Conservation (phyloP, 2,113 vertebrate species). For the Heterochromis multidens region DNA sequence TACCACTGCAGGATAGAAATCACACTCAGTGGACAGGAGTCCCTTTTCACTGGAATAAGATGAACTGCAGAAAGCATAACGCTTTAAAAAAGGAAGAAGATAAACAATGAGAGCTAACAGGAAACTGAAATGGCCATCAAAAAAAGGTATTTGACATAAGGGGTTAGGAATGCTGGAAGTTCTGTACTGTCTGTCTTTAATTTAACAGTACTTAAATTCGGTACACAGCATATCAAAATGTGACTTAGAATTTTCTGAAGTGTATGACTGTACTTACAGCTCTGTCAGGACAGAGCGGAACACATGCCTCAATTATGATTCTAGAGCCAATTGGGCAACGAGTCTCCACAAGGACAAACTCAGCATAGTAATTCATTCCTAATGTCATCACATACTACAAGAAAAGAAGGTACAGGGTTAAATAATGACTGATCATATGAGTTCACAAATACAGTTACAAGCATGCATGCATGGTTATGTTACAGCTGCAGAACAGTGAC, state of each 20-base stretch:
- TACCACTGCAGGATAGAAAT: neutral
- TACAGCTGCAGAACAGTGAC: too few relatives aligned
- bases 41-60: neutral
- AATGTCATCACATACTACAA: neutral
- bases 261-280: neutral
- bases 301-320: fast-evolving
- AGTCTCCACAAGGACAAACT: fast-evolving
- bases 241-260: neutral
- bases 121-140: neutral
- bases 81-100: neutral
- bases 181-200: neutral
- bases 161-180: fast-evolving
- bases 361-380: neutral
- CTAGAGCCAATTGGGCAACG: fast-evolving
- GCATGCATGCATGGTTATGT: too few relatives aligned
- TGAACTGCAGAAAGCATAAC: neutral
- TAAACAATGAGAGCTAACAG: neutral
- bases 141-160: neutral
- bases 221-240: neutral
- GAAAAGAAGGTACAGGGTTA: neutral
- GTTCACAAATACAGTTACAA: neutral
- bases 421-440: neutral
- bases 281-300: neutral
- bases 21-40: neutral
- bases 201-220: neutral